Evolutionary conservation across 2,888 invertebrate genomes (phyloP), one percentile per base, ranked within the genome.

Genomic region (Melitaea athalia): DNA sequence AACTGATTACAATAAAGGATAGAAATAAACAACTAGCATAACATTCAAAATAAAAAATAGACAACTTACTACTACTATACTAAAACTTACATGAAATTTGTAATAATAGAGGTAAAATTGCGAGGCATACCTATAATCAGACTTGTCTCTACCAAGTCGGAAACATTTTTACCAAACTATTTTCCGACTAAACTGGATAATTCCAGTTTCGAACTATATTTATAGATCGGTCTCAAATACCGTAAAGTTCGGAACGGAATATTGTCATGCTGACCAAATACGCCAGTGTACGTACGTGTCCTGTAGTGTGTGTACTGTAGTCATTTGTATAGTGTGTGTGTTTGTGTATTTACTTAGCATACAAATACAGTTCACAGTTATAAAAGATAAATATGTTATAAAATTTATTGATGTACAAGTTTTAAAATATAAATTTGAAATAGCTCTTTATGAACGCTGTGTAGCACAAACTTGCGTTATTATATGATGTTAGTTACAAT

Each of bases 191-290:
- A 38, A 38, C 33, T 33, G 33, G 55, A 31, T 33, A 33, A 52
- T 24, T n/a, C 33, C 14, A 3, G 55, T 33, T 55, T 55, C 55
- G n/a, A 33, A 55, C 31, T 33, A 10, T 57, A 42, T 57, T 57
- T 57, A 57, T 57, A 57, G 38, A 57, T 8, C 57, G n/a, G 55
- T 33, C 15, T 42, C 38, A n/a, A 57, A 57, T 42, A 11, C 38
- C 15, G 57, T 57, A 42, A 42, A 42, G 42, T 31, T 3, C 42
- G 38, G 42, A 42, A 42, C n/a, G 15, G 15, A 42, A 42, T 57
- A 57, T 38, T 57, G 53, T n/a, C 15, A n/a, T 42, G 33, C 53
- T 42, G 57, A 57, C n/a, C 57, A 57, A 57, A 57, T 5, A 57
- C 57, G 57, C 14, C 0, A 52, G 17, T 52, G 24, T 3, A n/a